These are phyloP conservation scores for Leptinotarsa rubiginosa DNA, from an alignment of 2,888 invertebrate genomes.

Conservation along the genomic window DNA sequence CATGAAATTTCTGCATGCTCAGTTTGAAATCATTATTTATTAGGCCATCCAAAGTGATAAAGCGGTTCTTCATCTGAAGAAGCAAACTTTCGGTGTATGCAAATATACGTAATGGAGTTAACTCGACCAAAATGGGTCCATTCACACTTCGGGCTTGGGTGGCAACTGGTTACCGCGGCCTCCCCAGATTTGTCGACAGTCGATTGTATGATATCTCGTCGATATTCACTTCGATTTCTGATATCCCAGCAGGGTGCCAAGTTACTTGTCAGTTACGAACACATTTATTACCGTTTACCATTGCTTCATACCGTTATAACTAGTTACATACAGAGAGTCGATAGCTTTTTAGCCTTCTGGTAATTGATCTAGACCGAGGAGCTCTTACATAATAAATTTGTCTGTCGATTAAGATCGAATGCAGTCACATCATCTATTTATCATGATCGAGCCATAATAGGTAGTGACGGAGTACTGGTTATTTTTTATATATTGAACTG, in stretches of 20 bases:
- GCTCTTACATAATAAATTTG: conserved; percentile 30
- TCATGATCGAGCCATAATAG: conserved; percentile 28
- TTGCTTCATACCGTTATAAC: conserved; percentile 47
- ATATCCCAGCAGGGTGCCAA: conserved; percentile 56
- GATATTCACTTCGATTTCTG: conserved; percentile 52
- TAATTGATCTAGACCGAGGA: conserved; percentile 34
- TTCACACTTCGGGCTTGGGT: conserved; percentile 17
- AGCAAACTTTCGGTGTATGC: background rate
- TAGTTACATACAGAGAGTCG: conserved; percentile 39
- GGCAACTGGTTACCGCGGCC: conserved; percentile 26
- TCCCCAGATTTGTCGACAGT: conserved; percentile 43
- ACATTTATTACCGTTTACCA: conserved; percentile 56
- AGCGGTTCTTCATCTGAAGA: background rate
- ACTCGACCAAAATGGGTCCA: conserved; percentile 5
- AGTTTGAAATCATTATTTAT: background rate
- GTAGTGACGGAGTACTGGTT: conserved; percentile 23
- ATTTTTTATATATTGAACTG: conserved; percentile 25
- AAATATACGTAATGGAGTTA: background rate
- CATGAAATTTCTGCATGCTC: background rate
- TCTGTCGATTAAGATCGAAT: conserved; percentile 30
- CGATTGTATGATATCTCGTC: conserved; percentile 47
- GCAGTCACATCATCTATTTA: conserved; percentile 28
- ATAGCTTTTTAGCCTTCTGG: conserved; percentile 27
- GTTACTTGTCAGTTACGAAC: conserved; percentile 57
- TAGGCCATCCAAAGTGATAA: background rate